Evolutionary conservation across 2,888 invertebrate species (phyloP).

Genomic region (Spilarctia lutea): DNA sequence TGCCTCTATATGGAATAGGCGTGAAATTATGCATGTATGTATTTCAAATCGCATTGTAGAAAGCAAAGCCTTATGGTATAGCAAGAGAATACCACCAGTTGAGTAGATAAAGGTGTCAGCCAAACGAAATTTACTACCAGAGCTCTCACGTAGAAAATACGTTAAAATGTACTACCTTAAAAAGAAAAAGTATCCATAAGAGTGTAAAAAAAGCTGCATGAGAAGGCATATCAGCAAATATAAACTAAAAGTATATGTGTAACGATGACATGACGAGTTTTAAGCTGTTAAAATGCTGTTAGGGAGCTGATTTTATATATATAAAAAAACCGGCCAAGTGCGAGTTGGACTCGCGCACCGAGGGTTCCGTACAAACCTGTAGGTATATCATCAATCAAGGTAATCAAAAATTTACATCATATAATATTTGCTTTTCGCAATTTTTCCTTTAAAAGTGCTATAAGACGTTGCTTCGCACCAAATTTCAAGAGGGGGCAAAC

Average conservation of each 20-base stretch:
- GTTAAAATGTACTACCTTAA: constrained; percentile 26
- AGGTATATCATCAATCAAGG: too few relatives aligned
- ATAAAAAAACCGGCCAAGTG: too few relatives aligned
- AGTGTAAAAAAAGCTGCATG: constrained; percentile 57
- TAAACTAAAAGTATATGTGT: constrained; percentile 72
- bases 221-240: constrained; percentile 57
- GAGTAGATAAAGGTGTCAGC: not conserved
- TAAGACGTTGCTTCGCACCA: too few relatives aligned
- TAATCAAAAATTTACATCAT: too few relatives aligned
- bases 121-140: not conserved
- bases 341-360: too few relatives aligned
- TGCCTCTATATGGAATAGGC: too few relatives aligned
- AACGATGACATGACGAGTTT: constrained; percentile 66
- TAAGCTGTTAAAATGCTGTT: constrained; percentile 60
- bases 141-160: not conserved
- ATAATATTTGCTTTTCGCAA: too few relatives aligned
- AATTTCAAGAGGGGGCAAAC: too few relatives aligned
- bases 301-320: constrained; percentile 36
- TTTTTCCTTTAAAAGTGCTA: too few relatives aligned
- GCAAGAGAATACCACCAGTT: not conserved
- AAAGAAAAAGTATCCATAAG: constrained; percentile 39
- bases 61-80: not conserved
- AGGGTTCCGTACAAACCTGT: too few relatives aligned
- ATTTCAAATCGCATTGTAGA: too few relatives aligned
- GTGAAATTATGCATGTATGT: too few relatives aligned